Conservation (phyloP, 2,888 invertebrate species). For the Ophion costatus region DNA sequence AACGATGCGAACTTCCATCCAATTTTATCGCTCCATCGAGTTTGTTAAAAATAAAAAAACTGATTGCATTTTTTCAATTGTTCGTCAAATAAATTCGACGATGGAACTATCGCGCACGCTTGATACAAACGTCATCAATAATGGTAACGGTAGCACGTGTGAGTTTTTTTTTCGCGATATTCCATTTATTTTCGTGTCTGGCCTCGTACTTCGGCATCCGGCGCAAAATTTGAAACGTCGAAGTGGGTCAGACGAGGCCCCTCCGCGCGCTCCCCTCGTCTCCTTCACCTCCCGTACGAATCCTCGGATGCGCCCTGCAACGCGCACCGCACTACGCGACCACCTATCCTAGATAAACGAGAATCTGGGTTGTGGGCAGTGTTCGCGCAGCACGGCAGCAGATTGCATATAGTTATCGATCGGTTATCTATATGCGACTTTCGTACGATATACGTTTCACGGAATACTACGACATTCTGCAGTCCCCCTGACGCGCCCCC, state of each 20-base stretch:
- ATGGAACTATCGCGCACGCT: no score
- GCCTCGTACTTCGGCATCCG: background rate
- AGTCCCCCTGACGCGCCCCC: constrained; percentile 24
- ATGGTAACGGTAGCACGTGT: background rate
- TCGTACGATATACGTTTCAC: constrained; percentile 6
- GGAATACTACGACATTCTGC: constrained; percentile 37
- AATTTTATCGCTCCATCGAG: no score
- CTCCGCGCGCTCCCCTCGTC: constrained; percentile 34
- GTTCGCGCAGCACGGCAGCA: constrained; percentile 34
- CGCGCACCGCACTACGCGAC: constrained; percentile 37
- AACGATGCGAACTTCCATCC: background rate
- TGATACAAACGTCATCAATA: no score
- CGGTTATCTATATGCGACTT: constrained; percentile 35
- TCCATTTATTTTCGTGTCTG: constrained; percentile 4
- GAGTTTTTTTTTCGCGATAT: background rate
- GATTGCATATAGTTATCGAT: constrained; percentile 76
- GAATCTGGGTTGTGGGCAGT: constrained; percentile 66
- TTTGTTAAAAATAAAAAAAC: no score
- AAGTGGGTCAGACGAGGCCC: constrained; percentile 58
- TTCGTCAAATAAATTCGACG: no score
- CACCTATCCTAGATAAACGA: constrained; percentile 76
- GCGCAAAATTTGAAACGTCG: constrained; percentile 7
- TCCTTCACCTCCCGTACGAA: constrained; percentile 22
- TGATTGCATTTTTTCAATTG: no score
- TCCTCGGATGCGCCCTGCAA: constrained; percentile 49